Evolutionary conservation across 2,113 vertebrate species (phyloP).

Genomic region (Ceuthmochares aereus): DNA sequence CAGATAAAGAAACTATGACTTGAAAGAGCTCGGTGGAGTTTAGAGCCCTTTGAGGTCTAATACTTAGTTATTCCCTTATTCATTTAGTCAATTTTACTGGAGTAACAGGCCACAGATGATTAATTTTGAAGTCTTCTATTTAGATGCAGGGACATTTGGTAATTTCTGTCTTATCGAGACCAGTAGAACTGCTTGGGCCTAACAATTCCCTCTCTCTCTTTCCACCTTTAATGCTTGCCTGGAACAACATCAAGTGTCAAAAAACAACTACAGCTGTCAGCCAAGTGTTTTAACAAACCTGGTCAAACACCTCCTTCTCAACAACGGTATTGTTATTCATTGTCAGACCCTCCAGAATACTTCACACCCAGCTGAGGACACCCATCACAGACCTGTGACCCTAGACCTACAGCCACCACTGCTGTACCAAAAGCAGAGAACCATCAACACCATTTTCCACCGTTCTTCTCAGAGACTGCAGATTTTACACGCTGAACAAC

Average conservation of each 20-base stretch:
- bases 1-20: accelerated
- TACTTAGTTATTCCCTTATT: background rate
- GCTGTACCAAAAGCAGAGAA: background rate
- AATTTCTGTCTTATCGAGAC: background rate
- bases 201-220: background rate
- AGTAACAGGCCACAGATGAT: background rate
- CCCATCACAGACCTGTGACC: background rate
- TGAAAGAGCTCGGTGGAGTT: background rate
- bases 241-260: background rate
- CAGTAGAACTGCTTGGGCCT: background rate
- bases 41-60: background rate
- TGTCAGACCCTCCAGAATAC: background rate
- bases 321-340: background rate
- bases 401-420: background rate
- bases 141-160: background rate
- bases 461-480: no score
- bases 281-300: background rate
- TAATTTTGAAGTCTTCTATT: background rate
- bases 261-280: background rate
- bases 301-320: background rate
- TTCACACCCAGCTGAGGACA: background rate
- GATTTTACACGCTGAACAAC: background rate
- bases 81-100: background rate
- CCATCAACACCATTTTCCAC: background rate
- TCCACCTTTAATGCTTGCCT: background rate